phyloP scores from a whole-genome alignment of 2,888 invertebrate species.

The Sicus ferrugineus region DNA sequence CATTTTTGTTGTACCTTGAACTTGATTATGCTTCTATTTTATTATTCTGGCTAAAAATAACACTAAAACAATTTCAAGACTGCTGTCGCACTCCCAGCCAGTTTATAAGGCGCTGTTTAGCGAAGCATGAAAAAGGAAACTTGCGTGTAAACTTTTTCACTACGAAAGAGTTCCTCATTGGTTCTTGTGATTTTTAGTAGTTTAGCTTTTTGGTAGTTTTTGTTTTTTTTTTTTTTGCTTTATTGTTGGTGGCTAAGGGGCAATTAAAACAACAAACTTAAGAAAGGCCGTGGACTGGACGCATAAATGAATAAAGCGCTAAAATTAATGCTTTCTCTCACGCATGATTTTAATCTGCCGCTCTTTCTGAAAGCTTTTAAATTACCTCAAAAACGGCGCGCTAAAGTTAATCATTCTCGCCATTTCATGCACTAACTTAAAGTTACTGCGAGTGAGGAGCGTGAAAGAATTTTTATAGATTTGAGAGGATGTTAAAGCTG shows the following conservation, averaged over 20 bases:
- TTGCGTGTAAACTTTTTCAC: too few species aligned
- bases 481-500: too few species aligned
- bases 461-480: too few species aligned
- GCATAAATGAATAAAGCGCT: slow-evolving; percentile 29
- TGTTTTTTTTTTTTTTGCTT: background rate
- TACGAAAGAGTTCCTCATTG: background rate
- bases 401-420: too few species aligned
- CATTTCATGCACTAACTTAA: too few species aligned
- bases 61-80: background rate
- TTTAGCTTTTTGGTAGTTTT: background rate
- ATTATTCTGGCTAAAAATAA: slow-evolving; percentile 2
- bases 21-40: background rate
- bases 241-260: background rate
- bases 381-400: too few species aligned
- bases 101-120: background rate
- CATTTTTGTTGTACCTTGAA: background rate
- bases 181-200: background rate
- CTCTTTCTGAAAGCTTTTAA: background rate
- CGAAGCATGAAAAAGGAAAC: background rate
- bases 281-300: slow-evolving; percentile 23
- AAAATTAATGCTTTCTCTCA: slow-evolving; percentile 3
- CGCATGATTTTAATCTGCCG: background rate
- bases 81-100: background rate
- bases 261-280: slow-evolving; percentile 3
- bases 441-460: too few species aligned